Conservation (phyloP, 1,140 invertebrate species). For the Cydia strobilella region DNA sequence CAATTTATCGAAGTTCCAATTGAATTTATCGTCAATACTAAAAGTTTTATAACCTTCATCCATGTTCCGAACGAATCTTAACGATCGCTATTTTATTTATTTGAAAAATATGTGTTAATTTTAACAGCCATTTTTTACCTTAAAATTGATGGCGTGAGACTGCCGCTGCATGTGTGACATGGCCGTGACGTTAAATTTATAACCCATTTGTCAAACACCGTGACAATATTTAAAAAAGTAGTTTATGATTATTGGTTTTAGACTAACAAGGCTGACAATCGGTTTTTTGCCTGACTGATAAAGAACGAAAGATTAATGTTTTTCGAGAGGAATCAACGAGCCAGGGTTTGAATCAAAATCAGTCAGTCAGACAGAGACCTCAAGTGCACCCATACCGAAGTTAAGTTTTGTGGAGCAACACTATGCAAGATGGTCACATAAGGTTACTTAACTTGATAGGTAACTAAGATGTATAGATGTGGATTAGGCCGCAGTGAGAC, state of each 20-base stretch:
- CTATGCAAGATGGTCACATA: no score
- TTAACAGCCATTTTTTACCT: background rate
- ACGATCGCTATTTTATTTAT: conserved; percentile 30
- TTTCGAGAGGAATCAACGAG: background rate
- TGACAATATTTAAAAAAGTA: background rate
- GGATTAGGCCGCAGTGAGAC: no score
- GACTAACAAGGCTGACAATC: background rate
- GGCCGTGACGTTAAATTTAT: conserved; percentile 7
- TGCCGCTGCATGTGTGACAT: background rate
- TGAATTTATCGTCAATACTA: conserved; percentile 54
- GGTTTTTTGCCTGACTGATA: background rate
- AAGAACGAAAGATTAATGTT: background rate
- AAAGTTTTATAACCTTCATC: conserved; percentile 49
- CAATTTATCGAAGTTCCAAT: conserved; percentile 49
- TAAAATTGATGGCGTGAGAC: conserved; percentile 16
- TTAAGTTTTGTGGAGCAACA: no score
- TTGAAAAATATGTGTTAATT: conserved; percentile 23
- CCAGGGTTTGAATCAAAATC: no score
- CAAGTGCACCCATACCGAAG: no score
- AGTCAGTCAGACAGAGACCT: no score
- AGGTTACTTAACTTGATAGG: no score
- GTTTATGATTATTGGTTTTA: background rate
- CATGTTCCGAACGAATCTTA: conserved; percentile 39
- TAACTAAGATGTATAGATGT: no score
- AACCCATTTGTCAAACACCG: background rate